A percentile compares a stretch with the other conserved stretches of the same genome.
Conservation (phyloP, 2,888 invertebrate genomes). For the Hylaea fasciaria region DNA sequence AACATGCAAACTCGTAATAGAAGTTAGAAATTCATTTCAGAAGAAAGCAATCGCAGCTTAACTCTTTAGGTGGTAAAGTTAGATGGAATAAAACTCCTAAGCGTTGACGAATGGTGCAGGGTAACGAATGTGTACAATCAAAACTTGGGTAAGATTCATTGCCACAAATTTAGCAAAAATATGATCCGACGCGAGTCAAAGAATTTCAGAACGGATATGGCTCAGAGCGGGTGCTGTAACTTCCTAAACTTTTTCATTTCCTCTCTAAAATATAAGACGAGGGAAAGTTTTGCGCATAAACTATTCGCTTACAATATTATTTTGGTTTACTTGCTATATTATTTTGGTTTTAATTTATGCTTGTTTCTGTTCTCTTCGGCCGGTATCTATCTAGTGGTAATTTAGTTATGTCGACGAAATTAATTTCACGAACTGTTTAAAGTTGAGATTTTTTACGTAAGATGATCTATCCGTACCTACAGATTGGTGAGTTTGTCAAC, state of each 20-base stretch:
- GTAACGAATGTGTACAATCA: conserved; percentile 81
- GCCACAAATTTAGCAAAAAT: conserved; percentile 74
- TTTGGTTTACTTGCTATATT: not conserved
- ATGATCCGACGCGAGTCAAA: conserved; percentile 66
- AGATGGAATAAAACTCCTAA: conserved; percentile 65
- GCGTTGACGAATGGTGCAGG: conserved; percentile 70
- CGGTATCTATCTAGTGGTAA: too few species aligned
- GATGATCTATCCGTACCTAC: too few species aligned
- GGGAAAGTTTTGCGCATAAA: conserved; percentile 49
- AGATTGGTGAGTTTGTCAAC: too few species aligned
- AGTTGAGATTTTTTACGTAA: too few species aligned
- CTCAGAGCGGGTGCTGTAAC: conserved; percentile 51
- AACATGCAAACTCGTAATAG: conserved; percentile 45
- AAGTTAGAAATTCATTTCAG: conserved; percentile 55
- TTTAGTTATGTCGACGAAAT: too few species aligned
- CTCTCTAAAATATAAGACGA: conserved; percentile 53
- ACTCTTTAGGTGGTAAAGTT: conserved; percentile 71
- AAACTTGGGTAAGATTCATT: conserved; percentile 80
- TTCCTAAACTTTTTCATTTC: conserved; percentile 61
- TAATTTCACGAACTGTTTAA: too few species aligned
- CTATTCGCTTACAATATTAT: conserved; percentile 45
- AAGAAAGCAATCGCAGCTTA: conserved; percentile 59
- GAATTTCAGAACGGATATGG: conserved; percentile 60
- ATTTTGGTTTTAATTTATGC: not conserved
- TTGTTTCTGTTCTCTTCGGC: too few species aligned